Evolutionary conservation across 92 coral and sea anemone species (phyloP), one percentile per base, ranked within the genome.

Genomic region (Palythoa grandiflora): DNA sequence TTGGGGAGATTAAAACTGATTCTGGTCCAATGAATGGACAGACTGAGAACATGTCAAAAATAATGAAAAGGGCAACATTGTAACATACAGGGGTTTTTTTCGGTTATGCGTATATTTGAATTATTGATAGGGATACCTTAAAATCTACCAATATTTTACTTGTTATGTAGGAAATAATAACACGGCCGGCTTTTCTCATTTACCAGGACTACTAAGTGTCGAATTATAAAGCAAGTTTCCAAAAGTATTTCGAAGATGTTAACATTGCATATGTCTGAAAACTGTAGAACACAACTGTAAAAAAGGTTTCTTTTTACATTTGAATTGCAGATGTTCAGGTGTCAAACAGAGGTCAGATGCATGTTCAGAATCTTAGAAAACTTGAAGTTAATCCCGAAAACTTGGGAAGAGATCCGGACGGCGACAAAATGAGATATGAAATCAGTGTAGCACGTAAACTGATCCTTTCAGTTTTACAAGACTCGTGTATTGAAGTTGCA

Each of bases 321-420:
- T 14, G n/a, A 2, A 35, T 28, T 9, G 36, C 71, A 79, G 84
- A 61, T 54, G 84, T 57, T n/a, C 84, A 19, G 38, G 14, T 78
- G 9, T 78, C 84, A 55, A 78, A 38, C 60, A 78, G 84, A 78
- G 84, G 84, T n/a, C 47, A 78, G 51, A 78, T 78, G 84, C 84
- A 78, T 14, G 84, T 78, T 2, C 68, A 55, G 20, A 78, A 78
- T 35, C 71, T 78, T 13, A 78, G 84, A 28, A 50, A 61, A 14
- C 35, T 38, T 51, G 57, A 37, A 57, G 71, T 55, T 1, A 40
- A 55, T 36, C 16, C 84, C 9, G 84, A 78, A 78, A 71, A 78
- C 15, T 5, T 78, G 71, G 84, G 84, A 59, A 78, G 84, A 55
- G 84, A 78, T 78, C 84, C 84, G 6, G 84, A 57, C 35, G 66